Evolutionary conservation across 2,797 vertebrate species (phyloP).

Genomic region (Astyanax mexicanus): DNA sequence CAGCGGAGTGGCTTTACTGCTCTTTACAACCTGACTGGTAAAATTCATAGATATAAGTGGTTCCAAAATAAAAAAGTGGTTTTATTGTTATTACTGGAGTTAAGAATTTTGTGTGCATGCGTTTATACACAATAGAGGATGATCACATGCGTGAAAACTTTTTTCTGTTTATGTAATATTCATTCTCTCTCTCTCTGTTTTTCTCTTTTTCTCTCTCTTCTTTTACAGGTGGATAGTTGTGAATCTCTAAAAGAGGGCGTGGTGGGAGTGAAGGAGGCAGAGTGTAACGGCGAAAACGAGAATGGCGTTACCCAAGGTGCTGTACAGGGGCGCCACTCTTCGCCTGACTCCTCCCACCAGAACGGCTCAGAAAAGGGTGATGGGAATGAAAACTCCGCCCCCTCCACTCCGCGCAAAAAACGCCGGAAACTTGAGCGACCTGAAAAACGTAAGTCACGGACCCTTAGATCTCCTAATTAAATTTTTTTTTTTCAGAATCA

Average conservation of each 20-base stretch:
- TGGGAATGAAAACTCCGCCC: constrained; percentile 70
- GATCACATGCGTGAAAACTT: no score
- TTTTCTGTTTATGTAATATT: no score
- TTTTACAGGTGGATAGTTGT: constrained; percentile 45
- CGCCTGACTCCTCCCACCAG: constrained; percentile 49
- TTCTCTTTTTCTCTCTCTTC: background rate
- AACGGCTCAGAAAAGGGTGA: constrained; percentile 74
- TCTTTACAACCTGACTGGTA: no score
- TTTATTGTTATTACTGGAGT: no score
- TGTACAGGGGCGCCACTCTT: constrained; percentile 42
- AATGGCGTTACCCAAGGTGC: constrained; percentile 42
- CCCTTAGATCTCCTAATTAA: no score
- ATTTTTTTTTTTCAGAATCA: no score
- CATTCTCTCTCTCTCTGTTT: background rate
- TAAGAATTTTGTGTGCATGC: no score
- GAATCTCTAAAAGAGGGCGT: constrained; percentile 48
- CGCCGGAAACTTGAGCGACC: constrained; percentile 75
- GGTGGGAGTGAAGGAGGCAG: constrained; percentile 42
- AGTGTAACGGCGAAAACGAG: constrained; percentile 53
- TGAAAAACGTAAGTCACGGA: constrained; percentile 70
- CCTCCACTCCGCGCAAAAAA: constrained; percentile 77
- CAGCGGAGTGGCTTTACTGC: no score
- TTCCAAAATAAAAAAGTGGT: no score
- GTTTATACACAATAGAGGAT: no score
- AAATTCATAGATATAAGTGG: no score